Evolutionary conservation across 2,113 vertebrate species (phyloP), one percentile per base, ranked within the genome.

Genomic region (Puntigrus tetrazona): DNA sequence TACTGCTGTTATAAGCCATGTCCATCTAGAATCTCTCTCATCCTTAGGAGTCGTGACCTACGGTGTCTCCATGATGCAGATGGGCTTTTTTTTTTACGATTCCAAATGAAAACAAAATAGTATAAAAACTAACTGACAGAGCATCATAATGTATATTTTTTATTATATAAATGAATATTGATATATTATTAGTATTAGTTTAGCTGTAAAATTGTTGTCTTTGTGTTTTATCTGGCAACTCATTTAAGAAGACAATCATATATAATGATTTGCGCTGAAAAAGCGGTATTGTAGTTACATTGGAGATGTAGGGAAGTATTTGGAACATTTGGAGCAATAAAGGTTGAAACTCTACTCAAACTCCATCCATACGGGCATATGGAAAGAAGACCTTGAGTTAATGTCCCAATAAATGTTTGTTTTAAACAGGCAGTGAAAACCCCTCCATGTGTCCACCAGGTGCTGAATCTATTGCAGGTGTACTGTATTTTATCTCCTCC

Each of bases 361-460:
- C 31, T 34, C 45, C 79, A 65, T 82, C 67, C 36, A 67, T 81
- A 38, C 31, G 50, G 41, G 8, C 83, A 63, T 47, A 34, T 3
- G 18, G 29, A 87, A 9, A 31, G 45, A 88, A 80, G 45, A n/a
- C 79, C 87, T 79, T 79, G 82, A 76, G 85, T 31, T 83, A 87
- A 88, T 82, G 77, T 70, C 74, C 57, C 52, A 34, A 38, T 73
- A 80, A 80, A 80, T 20, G 43, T 89, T 78, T 47, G 63, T 74
- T 84, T 84, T 82, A 86, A 89, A 81, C 34, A 70, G 25, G 86
- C 34, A 57, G n/a, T 43, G 83, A 78, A 84, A 84, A 81, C 88
- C 88, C 91, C 88, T 86, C 11, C 94, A 95, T 94, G 92, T 96
- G 94, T 93, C 93, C 93, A 90, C 93, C 95, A 96, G 95, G 93